Base-by-base conservation (phyloP, 2,797 vertebrate genomes). In the Oreochromis mossambicus region DNA sequence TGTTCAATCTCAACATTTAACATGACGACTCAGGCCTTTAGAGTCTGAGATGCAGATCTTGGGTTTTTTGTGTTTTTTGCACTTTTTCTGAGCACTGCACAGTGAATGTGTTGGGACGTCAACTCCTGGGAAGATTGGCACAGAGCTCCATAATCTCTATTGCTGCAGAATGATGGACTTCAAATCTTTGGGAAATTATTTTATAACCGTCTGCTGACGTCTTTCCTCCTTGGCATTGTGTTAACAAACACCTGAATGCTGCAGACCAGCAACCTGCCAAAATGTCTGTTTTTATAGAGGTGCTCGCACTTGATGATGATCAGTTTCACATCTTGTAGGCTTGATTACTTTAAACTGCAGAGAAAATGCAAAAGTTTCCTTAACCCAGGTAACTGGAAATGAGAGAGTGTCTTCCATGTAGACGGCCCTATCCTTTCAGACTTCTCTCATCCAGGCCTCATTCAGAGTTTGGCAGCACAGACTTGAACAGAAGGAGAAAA, bases 401-500 rank as follows among this genome's bases (percentile, higher is more conserved):
- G 7, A 68, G 36, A 24, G 34, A 41, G n/a, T 68, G 38, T 87
- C 76, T 82, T 90, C 54, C 54, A 75, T 82, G 78, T 80, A 90
- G 68, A 80, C 79, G 78, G 21, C 78, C 48, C 14, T 68, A 29
- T 61, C 17, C 52, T 63, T 81, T 85, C 78, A 32, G 56, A 75
- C 55, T 41, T 24, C 52, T 54, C 10, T 77, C 61, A 76, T 83
- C 77, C 82, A 83, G 79, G 34, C 78, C 87, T 84, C 56, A 58
- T 58, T 34, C 90, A 87, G 84, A 66, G 61, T 54, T 68, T 89
- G 78, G 87, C 83, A 82, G 52, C 58, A 2, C 77, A 61, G 66
- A 70, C 41, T 43, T 26, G 6, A 89, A 87, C 6, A 83, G 82
- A 83, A 83, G 83, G 88, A 85, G 68, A 85, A 86, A 85, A 88